Evolutionary conservation across 2,113 vertebrate species (phyloP).

Genomic region (Phalacrocorax brasilianus): DNA sequence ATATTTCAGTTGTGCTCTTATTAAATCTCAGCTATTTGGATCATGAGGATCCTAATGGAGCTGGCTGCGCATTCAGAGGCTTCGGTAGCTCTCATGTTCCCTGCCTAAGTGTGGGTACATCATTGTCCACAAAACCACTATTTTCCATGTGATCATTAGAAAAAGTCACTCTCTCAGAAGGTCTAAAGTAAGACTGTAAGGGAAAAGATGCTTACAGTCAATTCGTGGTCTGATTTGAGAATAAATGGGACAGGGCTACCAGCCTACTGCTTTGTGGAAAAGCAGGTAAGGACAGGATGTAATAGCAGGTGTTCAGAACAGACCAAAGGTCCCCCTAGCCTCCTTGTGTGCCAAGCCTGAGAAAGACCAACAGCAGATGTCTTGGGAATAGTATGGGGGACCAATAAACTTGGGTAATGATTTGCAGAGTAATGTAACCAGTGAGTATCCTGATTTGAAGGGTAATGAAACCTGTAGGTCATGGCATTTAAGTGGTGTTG

Average conservation of each 20-base stretch:
- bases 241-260: neutral
- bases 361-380: neutral
- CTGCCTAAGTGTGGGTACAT: rapidly evolving
- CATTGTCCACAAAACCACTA: neutral
- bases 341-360: neutral
- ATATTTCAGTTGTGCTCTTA: neutral
- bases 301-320: neutral
- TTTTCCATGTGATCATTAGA: neutral
- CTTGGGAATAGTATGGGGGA: neutral
- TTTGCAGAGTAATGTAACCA: neutral
- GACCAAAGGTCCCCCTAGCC: neutral
- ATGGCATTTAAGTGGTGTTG: neutral
- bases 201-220: neutral
- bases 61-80: neutral
- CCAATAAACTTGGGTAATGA: neutral
- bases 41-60: neutral
- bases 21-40: neutral
- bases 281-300: neutral
- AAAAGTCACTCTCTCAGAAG: neutral
- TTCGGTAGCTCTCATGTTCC: neutral
- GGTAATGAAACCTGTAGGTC: neutral
- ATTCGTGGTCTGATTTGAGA: neutral
- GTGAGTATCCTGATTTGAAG: neutral
- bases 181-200: neutral
- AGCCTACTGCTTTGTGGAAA: neutral